Conservation (phyloP, 2,888 invertebrate species). For the Pachliopta kotzebuea region DNA sequence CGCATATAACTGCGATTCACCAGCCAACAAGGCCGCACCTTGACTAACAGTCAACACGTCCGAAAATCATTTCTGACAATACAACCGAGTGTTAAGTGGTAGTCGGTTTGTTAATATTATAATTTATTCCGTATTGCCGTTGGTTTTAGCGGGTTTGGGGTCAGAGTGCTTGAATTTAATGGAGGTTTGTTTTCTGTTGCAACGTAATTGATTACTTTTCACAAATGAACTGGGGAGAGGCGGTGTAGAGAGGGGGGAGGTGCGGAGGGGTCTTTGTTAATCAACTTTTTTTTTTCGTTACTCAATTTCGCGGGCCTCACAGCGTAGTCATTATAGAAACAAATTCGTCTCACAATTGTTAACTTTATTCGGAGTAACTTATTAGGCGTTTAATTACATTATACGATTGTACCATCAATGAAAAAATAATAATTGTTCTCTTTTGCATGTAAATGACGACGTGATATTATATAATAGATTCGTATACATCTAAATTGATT, state of each 20-base stretch:
- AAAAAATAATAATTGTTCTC: background rate
- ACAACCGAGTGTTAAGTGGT: background rate
- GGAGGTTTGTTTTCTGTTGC: background rate
- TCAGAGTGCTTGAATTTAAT: constrained; percentile 3
- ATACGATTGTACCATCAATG: no score
- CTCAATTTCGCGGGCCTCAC: no score
- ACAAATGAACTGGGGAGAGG: no score
- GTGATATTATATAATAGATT: no score
- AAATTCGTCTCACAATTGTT: background rate
- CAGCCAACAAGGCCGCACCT: constrained; percentile 17
- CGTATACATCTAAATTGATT: no score
- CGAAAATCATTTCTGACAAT: constrained; percentile 4
- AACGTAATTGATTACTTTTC: background rate
- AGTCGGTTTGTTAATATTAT: constrained; percentile 6
- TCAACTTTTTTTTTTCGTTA: background rate
- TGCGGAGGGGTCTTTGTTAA: background rate
- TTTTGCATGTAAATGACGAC: no score
- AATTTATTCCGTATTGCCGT: background rate
- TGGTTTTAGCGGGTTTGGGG: background rate
- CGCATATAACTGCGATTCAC: constrained; percentile 18
- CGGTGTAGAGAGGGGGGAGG: background rate
- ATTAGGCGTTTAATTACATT: background rate
- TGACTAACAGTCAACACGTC: background rate
- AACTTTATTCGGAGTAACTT: background rate
- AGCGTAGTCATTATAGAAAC: background rate